Conservation (phyloP, 2,888 invertebrate genomes). For the Aelia acuminata region DNA sequence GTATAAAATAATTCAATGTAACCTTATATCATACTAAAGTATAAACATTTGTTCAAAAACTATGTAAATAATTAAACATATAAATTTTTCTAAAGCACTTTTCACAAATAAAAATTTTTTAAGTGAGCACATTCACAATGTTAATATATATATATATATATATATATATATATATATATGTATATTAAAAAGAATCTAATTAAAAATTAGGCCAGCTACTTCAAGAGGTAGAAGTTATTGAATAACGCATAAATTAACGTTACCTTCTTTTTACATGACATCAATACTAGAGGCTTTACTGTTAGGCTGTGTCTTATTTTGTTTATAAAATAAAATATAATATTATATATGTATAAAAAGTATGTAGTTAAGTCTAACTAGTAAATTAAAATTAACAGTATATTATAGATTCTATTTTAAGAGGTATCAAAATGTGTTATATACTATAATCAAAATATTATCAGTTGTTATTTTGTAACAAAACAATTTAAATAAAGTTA, state of each 20-base stretch:
- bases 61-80: background rate
- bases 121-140: too few relatives aligned
- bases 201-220: constrained; percentile 1
- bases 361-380: background rate
- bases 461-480: constrained; percentile 54
- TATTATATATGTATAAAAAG: constrained; percentile 32
- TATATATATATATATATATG: too few relatives aligned
- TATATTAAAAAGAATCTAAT: background rate
- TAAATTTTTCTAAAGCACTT: background rate
- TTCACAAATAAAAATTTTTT: background rate
- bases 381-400: constrained; percentile 39
- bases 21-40: background rate
- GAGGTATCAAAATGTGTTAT: constrained; percentile 16
- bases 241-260: constrained; percentile 47
- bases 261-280: constrained; percentile 56
- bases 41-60: background rate
- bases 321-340: constrained; percentile 50
- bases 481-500: constrained; percentile 48
- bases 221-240: background rate
- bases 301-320: constrained; percentile 61
- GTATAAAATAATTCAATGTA: background rate
- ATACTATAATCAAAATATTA: constrained; percentile 57
- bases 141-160: too few relatives aligned
- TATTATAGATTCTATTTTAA: constrained; percentile 30
- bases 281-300: constrained; percentile 61